Evolutionary conservation across 2,797 vertebrate species (phyloP).

Genomic region (Anguilla megastoma): DNA sequence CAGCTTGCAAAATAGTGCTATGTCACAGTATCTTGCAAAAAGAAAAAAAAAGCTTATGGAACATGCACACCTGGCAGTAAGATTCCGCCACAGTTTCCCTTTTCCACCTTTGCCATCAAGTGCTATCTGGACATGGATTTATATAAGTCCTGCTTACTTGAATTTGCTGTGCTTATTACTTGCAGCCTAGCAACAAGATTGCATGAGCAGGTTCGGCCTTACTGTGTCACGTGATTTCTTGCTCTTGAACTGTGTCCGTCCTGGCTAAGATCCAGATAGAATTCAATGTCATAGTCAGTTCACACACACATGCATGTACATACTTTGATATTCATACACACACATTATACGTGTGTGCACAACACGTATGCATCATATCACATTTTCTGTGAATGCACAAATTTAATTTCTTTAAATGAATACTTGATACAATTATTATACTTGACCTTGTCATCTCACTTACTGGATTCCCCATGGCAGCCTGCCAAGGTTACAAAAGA

Average conservation of each 20-base stretch:
- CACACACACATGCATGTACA: background rate
- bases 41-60: background rate
- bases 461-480: background rate
- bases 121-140: background rate
- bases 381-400: background rate
- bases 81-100: background rate
- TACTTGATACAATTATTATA: background rate
- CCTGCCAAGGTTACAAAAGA: background rate
- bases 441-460: background rate
- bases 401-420: background rate
- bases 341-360: background rate
- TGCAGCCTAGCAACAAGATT: conserved; percentile 6
- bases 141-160: background rate
- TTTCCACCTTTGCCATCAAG: background rate
- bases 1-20: background rate
- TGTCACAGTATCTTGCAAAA: background rate
- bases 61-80: background rate
- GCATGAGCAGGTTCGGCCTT: background rate
- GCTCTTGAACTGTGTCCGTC: background rate
- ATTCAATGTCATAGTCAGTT: background rate
- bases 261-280: background rate
- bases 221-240: conserved; percentile 15
- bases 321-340: background rate
- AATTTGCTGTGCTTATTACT: background rate
- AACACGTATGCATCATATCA: background rate